Evolutionary conservation across 2,888 invertebrate genomes (phyloP).

Genomic region (Cryptus viduatorius): DNA sequence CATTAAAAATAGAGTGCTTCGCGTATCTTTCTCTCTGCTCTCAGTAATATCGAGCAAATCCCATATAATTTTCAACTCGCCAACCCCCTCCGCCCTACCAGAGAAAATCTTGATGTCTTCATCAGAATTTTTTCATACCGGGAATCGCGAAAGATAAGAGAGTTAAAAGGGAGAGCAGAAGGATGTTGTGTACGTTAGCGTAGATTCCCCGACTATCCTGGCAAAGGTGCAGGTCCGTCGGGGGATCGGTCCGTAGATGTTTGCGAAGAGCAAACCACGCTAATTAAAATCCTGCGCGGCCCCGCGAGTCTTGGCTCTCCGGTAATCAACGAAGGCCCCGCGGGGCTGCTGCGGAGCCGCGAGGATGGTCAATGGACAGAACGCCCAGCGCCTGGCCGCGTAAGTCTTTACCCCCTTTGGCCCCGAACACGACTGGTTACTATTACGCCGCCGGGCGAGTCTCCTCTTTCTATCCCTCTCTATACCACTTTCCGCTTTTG

Average conservation of each 20-base stretch:
- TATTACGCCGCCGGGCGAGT: slow-evolving; percentile 56
- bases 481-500: slow-evolving; percentile 44
- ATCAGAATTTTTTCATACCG: slow-evolving; percentile 69
- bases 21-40: no score
- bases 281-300: slow-evolving; percentile 84
- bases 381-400: slow-evolving; percentile 45
- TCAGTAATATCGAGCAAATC: background rate
- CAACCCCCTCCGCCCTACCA: background rate
- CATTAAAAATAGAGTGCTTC: background rate
- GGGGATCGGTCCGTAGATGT: slow-evolving; percentile 77
- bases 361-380: slow-evolving; percentile 81
- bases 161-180: slow-evolving; percentile 56
- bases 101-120: slow-evolving; percentile 20
- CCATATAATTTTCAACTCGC: background rate
- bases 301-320: slow-evolving; percentile 70
- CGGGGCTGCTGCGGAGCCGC: slow-evolving; percentile 51
- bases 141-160: slow-evolving; percentile 16
- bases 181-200: slow-evolving; percentile 46
- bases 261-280: slow-evolving; percentile 83
- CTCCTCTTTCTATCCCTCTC: slow-evolving; percentile 36
- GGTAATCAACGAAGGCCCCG: slow-evolving; percentile 82
- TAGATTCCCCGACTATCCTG: background rate
- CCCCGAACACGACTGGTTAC: slow-evolving; percentile 48
- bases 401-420: slow-evolving; percentile 65
- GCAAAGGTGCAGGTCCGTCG: slow-evolving; percentile 69